Evolutionary conservation across 2,888 invertebrate genomes (phyloP), one percentile per base, ranked within the genome.

Genomic region (Torymus auratus): DNA sequence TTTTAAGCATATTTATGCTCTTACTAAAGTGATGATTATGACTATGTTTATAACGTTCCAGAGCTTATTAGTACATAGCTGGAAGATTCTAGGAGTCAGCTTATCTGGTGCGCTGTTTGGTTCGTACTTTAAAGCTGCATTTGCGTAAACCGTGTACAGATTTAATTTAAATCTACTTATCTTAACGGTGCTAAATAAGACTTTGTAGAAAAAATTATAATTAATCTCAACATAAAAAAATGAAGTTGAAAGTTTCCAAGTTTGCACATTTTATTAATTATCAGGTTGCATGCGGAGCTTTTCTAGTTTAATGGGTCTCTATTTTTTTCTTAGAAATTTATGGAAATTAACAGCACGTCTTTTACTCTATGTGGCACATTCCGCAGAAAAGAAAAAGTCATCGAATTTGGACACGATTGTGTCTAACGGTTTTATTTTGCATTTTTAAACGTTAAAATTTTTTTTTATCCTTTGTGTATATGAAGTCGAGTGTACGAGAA

Each of bases 141-240:
- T 84, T 83, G 84, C 84, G 85, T 82, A 85, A 85, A 84, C 78
- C 82, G 69, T 75, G 81, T 78, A 82, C 81, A 85, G 86, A 88
- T 88, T 88, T 86, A 41, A 53, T 78, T 82, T 84, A 85, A 82
- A 84, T 68, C 79, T 79, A 73, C 73, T 79, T 79, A 79, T 56
- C 41, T 69, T 73, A 84, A 84, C 83, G 80, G 83, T 82, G 82
- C 84, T 80, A 78, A 83, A 84, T 85, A 85, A 86, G 82, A 85
- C 80, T 76, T 78, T 80, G 84, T 70, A 84, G 84, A 84, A 84
- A 82, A 84, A 83, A 82, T 56, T 68, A 23, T 68, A 61, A 75
- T 68, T 53, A 53, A 60, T 68, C 61, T 68, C 15, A 14, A 55
- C n/a, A 41, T 23, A 65, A 65, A 64, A 74, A 41, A 70, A 70